Percentiles rank a stretch among this genome's conserved stretches.
phyloP scores from a whole-genome alignment of 1,140 invertebrate species.

The Riptortus pedestris region DNA sequence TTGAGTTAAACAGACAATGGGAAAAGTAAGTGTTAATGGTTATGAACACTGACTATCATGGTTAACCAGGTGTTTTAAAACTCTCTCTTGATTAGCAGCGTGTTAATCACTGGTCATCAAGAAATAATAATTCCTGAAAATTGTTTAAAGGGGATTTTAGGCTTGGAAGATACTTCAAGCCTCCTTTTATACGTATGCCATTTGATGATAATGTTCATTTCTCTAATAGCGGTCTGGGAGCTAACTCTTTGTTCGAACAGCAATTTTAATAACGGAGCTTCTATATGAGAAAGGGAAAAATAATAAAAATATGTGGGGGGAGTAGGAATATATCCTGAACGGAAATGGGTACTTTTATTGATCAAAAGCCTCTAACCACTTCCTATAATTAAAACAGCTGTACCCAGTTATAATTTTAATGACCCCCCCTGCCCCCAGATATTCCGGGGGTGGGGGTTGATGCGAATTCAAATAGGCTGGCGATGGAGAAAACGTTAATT shows the following conservation, averaged over 20 bases:
- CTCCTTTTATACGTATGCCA: no score
- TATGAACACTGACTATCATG: no score
- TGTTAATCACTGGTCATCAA: no score
- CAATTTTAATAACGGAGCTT: background rate
- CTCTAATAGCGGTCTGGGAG: background rate
- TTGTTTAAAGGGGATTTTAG: no score
- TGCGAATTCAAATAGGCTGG: background rate
- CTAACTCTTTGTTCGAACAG: background rate
- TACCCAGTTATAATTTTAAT: conserved; percentile 23
- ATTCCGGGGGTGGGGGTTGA: background rate
- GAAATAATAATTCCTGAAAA: no score
- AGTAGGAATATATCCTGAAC: no score
- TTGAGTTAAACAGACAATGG: no score
- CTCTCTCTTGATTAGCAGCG: no score
- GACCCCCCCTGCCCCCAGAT: background rate
- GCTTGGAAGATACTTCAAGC: no score
- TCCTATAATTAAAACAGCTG: conserved; percentile 25
- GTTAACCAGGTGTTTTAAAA: no score
- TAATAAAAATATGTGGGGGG: background rate
- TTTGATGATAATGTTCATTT: no score
- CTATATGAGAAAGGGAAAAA: background rate
- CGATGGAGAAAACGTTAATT: background rate
- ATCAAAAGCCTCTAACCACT: conserved; percentile 24
- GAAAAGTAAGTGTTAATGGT: no score
- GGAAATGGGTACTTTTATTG: conserved; percentile 23